A percentile compares a stretch with the other conserved stretches of the same genome.
Evolutionary conservation across 2,797 vertebrate genomes (phyloP).

Genomic region (Parauchenoglanis punctatus): DNA sequence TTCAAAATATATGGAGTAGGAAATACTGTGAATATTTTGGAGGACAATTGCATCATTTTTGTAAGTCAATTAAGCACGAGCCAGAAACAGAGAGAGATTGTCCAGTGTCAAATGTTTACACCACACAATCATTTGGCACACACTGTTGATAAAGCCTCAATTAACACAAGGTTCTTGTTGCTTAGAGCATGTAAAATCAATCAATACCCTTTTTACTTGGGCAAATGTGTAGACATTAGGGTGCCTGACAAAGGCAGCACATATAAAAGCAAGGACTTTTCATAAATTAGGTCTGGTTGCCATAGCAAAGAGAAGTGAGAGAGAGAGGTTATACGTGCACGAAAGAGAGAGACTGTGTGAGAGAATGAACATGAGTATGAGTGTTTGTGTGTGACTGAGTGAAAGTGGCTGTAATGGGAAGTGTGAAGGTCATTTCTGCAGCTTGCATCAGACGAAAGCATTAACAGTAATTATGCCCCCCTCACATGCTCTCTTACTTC

Average conservation of each 20-base stretch:
- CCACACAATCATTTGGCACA: not conserved
- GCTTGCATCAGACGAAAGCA: conserved; percentile 45
- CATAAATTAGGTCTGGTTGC: conserved; percentile 58
- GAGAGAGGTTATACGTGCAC: conserved; percentile 34
- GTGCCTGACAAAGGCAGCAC: conserved; percentile 37
- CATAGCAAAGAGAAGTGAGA: conserved; percentile 55
- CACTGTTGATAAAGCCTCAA: conserved; percentile 30
- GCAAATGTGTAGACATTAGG: conserved; percentile 44
- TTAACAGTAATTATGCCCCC: conserved; percentile 56
- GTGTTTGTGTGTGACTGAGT: conserved; percentile 43
- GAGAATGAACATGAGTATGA: conserved; percentile 10
- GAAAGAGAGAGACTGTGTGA: conserved; percentile 25
- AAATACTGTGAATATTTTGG: conserved; percentile 10
- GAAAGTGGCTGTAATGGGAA: conserved; percentile 50
- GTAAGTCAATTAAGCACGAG: not conserved
- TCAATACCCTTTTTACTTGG: conserved; percentile 23
- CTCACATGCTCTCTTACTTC: conserved; percentile 7
- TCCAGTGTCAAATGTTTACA: not conserved
- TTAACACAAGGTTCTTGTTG: conserved; percentile 12
- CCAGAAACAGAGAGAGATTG: conserved; percentile 1
- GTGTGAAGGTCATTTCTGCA: conserved; percentile 57
- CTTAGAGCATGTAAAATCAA: conserved; percentile 14
- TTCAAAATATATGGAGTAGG: conserved; percentile 21
- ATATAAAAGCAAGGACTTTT: conserved; percentile 52
- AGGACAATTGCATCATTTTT: not conserved